Evolutionary conservation across 2,888 invertebrate species (phyloP).

Genomic region (Tinea trinotella): DNA sequence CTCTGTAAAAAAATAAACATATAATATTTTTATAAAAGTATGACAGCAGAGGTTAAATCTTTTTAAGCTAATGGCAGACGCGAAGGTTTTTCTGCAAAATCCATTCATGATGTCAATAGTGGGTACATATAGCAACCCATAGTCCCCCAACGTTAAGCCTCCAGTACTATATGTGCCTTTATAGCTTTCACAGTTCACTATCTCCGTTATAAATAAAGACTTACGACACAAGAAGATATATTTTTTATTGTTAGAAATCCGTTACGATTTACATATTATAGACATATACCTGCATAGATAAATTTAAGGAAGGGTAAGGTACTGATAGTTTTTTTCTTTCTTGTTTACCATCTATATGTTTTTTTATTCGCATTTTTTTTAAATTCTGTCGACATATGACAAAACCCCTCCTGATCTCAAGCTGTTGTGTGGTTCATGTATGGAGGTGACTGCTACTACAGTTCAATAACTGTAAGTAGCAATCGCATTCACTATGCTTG

Average conservation of each 20-base stretch:
- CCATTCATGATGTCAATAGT: slow-evolving; percentile 69
- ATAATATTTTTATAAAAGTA: neutral
- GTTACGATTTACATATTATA: neutral
- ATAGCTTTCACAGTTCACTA: slow-evolving; percentile 1
- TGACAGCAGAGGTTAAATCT: slow-evolving; percentile 52
- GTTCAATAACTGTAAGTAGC: no score
- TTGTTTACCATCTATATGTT: no score
- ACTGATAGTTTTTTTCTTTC: no score
- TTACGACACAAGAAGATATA: neutral
- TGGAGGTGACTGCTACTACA: no score
- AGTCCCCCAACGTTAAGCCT: slow-evolving; percentile 62
- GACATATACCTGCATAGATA: no score
- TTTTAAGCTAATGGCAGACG: slow-evolving; percentile 72
- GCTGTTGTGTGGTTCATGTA: no score
- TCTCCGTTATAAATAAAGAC: neutral
- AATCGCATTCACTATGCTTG: no score
- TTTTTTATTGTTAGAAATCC: slow-evolving; percentile 2
- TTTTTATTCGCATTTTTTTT: no score
- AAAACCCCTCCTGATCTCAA: no score
- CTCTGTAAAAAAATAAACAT: no score
- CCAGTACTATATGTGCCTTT: slow-evolving; percentile 15
- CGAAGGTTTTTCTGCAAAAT: slow-evolving; percentile 65
- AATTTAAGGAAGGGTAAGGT: no score
- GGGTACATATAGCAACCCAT: slow-evolving; percentile 38
- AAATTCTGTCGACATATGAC: no score